Percentiles rank a stretch among this genome's conserved stretches.
phyloP scores from a whole-genome alignment of 2,113 vertebrate species.

The Anseranas semipalmata region DNA sequence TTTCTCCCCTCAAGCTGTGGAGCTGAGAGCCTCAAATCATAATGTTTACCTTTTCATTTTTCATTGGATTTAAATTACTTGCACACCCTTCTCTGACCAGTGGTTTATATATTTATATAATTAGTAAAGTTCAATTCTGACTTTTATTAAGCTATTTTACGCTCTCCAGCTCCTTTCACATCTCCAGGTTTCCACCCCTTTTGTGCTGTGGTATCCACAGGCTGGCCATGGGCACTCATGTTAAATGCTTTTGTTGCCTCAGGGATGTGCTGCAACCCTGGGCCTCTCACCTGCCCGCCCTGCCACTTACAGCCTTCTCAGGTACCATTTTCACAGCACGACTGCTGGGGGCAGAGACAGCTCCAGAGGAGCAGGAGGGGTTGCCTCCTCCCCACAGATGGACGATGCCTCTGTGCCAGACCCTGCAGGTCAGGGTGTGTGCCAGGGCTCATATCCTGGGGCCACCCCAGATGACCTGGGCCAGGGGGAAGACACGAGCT shows the following conservation, averaged over 20 bases:
- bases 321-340: fast-evolving
- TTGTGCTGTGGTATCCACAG: background rate
- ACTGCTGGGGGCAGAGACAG: background rate
- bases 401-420: fast-evolving
- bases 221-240: background rate
- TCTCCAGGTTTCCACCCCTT: background rate
- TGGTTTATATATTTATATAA: background rate
- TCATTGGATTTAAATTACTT: background rate
- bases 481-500: background rate
- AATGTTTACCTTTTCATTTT: background rate
- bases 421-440: background rate
- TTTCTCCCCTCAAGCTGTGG: background rate
- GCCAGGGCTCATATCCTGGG: background rate
- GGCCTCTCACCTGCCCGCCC: fast-evolving
- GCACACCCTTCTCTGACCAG: background rate
- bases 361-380: background rate
- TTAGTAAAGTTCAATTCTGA: background rate
- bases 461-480: background rate
- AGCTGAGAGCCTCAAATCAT: background rate
- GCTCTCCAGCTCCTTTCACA: background rate
- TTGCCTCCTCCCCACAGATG: background rate
- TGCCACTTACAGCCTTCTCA: background rate
- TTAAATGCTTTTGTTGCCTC: background rate
- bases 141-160: background rate
- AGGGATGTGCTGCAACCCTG: background rate